Conservation (phyloP, 2,888 invertebrate genomes). For the Cryptocephalus moraei region DNA sequence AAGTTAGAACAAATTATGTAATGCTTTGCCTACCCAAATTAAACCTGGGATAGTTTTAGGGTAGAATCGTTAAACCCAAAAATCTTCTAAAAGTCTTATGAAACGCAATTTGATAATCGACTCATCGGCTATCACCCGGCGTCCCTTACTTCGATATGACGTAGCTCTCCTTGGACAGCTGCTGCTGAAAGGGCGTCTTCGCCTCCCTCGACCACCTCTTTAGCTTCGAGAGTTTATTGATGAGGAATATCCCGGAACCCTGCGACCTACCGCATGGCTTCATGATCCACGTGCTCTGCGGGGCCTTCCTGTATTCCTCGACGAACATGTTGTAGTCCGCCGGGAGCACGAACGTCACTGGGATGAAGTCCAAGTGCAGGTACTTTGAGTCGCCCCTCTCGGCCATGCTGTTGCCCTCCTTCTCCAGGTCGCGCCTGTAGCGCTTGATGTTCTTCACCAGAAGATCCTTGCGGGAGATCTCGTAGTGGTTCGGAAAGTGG, state of each 20-base stretch:
- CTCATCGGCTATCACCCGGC: not conserved
- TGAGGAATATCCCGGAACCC: conserved; percentile 89
- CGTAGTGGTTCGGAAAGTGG: conserved; percentile 94
- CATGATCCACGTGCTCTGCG: conserved; percentile 95
- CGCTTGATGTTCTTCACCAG: conserved; percentile 93
- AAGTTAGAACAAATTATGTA: too few relatives aligned
- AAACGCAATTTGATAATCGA: too few relatives aligned
- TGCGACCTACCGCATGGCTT: conserved; percentile 94
- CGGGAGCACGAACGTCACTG: conserved; percentile 86
- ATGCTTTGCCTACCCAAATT: too few relatives aligned
- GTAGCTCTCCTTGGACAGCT: conserved; percentile 80
- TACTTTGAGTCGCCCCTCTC: conserved; percentile 74
- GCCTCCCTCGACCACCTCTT: conserved; percentile 85
- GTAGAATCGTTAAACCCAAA: too few relatives aligned
- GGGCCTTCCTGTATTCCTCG: conserved; percentile 89
- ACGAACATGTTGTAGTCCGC: conserved; percentile 97
- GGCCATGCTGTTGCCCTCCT: conserved; percentile 78
- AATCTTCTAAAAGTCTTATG: too few relatives aligned
- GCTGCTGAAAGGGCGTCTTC: conserved; percentile 75
- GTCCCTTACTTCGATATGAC: conserved; percentile 72
- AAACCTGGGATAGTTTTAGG: too few relatives aligned
- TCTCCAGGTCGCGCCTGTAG: conserved; percentile 85
- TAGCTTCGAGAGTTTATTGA: conserved; percentile 88
- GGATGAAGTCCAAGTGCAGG: conserved; percentile 81
- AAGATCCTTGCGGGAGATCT: conserved; percentile 89